A percentile compares a stretch with the other conserved stretches of the same genome.
Conservation (phyloP, 2,113 vertebrate genomes). For the Dermatemys mawii region DNA sequence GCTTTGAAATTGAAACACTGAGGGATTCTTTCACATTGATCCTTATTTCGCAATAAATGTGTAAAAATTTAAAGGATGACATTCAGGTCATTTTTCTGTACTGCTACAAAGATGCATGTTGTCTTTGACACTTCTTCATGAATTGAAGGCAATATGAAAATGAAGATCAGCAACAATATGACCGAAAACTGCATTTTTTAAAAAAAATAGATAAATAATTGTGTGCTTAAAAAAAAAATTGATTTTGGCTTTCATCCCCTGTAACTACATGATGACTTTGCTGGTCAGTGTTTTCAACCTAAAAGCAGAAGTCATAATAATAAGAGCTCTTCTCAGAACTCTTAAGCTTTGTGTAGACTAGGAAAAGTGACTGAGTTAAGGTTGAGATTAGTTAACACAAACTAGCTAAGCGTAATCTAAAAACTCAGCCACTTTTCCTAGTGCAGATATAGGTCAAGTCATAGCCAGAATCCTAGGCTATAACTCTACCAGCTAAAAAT, state of each 20-base stretch:
- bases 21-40: background rate
- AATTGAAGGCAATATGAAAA: background rate
- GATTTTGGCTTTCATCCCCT: too few species aligned
- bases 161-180: background rate
- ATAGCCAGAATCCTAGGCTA: background rate
- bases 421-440: background rate
- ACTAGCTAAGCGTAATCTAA: background rate
- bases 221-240: too few species aligned
- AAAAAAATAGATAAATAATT: too few species aligned
- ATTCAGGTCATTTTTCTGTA: background rate
- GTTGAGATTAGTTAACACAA: background rate
- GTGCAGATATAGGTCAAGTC: background rate
- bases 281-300: constrained; percentile 38
- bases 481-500: background rate
- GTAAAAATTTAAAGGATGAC: background rate
- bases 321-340: background rate
- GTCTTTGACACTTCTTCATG: background rate
- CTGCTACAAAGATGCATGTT: background rate
- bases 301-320: background rate
- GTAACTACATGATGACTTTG: constrained; percentile 13
- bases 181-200: too few species aligned
- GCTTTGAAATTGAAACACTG: background rate
- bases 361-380: background rate
- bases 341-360: background rate
- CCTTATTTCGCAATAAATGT: background rate